Base-by-base conservation (phyloP, 2,888 invertebrate species). In the Sphaerophoria taeniata region DNA sequence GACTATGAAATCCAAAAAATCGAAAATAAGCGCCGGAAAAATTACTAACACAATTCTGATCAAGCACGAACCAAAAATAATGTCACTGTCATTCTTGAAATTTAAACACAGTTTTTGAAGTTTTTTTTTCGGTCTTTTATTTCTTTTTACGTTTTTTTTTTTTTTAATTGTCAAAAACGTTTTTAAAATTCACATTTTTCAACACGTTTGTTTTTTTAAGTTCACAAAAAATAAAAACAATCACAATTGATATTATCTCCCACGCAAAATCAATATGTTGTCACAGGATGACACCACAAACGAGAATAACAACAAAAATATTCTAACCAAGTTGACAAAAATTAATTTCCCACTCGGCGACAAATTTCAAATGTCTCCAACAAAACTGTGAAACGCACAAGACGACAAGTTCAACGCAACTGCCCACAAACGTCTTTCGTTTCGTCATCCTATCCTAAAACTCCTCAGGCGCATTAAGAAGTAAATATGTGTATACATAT, bases 391-490 rank as follows among this genome's bases (percentile, higher is more conserved):
- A 89, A 88, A 91, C 90, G 90, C 89, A 90, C 90, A 90, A 90
- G 89, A 89, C 90, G 90, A 91, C 91, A 91, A 91, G 89, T 91
- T 89, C 89, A 90, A 89, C 89, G 90, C 90, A 90, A 91, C 90
- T 91, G 91, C 90, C 90, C 90, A 89, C 89, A 89, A 90, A 89
- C 82, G 87, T 86, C 86, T 86, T 60, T 58, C 82, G 80, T 79
- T 87, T 87, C 82, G 82, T 87, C 85, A 85, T 80, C 86, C 82
- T 86, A 87, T 82, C 78, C 82, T 58, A 87, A 87, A 82, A 78
- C 82, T 78, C 86, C 85, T 85, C 85, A 60, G 85, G 85, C 85
- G 80, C 76, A 77, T 43, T 69, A 65, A 73, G 39, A 56, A 72
- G 67, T 67, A 67, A n/a, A 53, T 24, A 39, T 7, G 39, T 39